Evolutionary conservation across 2,113 vertebrate genomes (phyloP).

Genomic region (Nesoenas mayeri): DNA sequence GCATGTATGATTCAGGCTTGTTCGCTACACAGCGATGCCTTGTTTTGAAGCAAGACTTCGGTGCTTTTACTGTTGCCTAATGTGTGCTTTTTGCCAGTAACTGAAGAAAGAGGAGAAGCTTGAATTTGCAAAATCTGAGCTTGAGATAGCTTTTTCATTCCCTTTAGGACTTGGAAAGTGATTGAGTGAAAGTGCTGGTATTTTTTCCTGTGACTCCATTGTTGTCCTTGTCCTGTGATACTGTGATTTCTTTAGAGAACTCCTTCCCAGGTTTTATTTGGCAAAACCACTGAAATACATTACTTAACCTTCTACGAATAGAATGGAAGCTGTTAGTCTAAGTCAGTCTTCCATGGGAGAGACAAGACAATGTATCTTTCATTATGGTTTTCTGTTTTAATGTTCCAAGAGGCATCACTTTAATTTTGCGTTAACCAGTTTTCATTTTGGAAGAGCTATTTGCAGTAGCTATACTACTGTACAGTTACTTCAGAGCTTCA

Average conservation of each 20-base stretch:
- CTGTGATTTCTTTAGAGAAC: slow-evolving; percentile 30
- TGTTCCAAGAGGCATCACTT: slow-evolving; percentile 23
- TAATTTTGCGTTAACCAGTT: slow-evolving; percentile 54
- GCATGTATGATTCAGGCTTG: not conserved
- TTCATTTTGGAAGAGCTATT: slow-evolving; percentile 52
- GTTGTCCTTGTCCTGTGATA: not conserved
- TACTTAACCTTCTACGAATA: slow-evolving; percentile 15
- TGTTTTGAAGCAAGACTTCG: not conserved
- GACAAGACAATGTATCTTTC: not conserved
- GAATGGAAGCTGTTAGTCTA: slow-evolving; percentile 43
- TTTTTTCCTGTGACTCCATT: not conserved
- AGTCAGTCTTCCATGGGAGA: slow-evolving; percentile 24
- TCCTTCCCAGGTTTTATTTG: slow-evolving; percentile 49
- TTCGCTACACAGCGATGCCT: not conserved
- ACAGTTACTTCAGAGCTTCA: slow-evolving; percentile 40
- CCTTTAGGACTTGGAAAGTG: not conserved
- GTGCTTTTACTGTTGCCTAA: slow-evolving; percentile 13
- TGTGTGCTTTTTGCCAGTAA: slow-evolving; percentile 20
- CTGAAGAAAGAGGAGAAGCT: slow-evolving; percentile 21
- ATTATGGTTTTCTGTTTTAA: slow-evolving; percentile 9
- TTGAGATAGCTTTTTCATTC: slow-evolving; percentile 23
- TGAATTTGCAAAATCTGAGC: slow-evolving; percentile 32
- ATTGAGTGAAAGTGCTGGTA: slow-evolving; percentile 15
- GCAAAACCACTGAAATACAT: slow-evolving; percentile 10
- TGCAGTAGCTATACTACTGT: slow-evolving; percentile 60